A percentile compares a stretch with the other conserved stretches of the same genome.
phyloP scores from a whole-genome alignment of 2,888 invertebrate genomes.

The Caenorhabditis uteleia region DNA sequence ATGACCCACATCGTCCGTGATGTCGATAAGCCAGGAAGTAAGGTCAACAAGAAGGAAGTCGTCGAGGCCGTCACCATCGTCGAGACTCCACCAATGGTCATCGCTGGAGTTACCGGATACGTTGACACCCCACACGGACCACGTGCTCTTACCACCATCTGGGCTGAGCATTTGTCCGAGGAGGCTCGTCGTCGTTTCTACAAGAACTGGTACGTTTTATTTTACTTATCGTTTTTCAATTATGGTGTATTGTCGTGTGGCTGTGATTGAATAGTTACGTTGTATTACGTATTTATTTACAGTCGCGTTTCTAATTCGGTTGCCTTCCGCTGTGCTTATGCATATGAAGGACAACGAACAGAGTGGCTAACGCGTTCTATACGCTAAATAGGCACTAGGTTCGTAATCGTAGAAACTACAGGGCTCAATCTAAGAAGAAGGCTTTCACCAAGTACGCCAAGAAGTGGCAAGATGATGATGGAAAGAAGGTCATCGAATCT shows the following conservation, averaged over 20 bases:
- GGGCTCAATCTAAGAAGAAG: constrained; percentile 99
- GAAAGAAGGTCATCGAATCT: constrained; percentile 93
- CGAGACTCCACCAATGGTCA: constrained; percentile 96
- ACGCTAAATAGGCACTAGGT: constrained; percentile 40
- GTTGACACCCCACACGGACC: constrained; percentile 98
- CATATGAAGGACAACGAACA: constrained; percentile 54
- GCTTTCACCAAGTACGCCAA: constrained; percentile 97
- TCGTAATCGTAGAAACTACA: constrained; percentile 71
- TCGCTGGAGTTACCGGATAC: constrained; percentile 94
- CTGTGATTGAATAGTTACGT: constrained; percentile 14
- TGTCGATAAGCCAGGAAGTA: constrained; percentile 75
- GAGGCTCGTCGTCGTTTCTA: constrained; percentile 98
- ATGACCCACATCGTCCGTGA: constrained; percentile 99
- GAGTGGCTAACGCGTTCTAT: constrained; percentile 38
- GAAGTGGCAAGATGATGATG: constrained; percentile 97
- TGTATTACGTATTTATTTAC: constrained; percentile 36
- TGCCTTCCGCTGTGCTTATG: constrained; percentile 49
- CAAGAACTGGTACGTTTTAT: constrained; percentile 90
- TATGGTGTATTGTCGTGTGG: constrained; percentile 11
- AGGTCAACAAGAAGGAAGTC: constrained; percentile 99
- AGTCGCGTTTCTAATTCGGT: constrained; percentile 39
- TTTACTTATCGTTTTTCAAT: background rate
- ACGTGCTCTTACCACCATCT: constrained; percentile 90
- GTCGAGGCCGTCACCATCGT: constrained; percentile 98
- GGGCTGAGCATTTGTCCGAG: constrained; percentile 98